phyloP scores from a whole-genome alignment of 2,113 vertebrate species.

The Phylloscopus trochiloides region DNA sequence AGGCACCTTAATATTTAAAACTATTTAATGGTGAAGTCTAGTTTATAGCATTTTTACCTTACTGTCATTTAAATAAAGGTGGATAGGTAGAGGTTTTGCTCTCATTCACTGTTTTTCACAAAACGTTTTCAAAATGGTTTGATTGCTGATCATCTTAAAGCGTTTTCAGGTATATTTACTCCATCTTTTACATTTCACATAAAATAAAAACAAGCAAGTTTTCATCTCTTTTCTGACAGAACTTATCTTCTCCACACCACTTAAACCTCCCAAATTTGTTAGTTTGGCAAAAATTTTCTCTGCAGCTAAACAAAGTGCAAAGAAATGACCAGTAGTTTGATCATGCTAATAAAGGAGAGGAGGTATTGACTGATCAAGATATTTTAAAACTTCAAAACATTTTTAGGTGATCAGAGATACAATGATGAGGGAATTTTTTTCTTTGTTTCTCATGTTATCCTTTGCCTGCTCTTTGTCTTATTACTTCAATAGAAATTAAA shows the following conservation, averaged over 20 bases:
- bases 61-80: background rate
- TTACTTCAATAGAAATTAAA: background rate
- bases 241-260: background rate
- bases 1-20: background rate
- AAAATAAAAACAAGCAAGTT: background rate
- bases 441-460: background rate
- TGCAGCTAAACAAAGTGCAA: background rate
- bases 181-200: background rate
- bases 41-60: background rate
- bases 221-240: background rate
- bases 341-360: background rate
- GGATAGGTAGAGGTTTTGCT: background rate
- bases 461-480: background rate
- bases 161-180: background rate
- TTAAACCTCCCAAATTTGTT: background rate
- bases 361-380: rapidly evolving
- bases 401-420: background rate
- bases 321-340: background rate
- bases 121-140: background rate
- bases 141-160: background rate
- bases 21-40: background rate
- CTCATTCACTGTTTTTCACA: background rate
- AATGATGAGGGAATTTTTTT: background rate
- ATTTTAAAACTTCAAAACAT: background rate
- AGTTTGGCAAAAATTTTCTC: background rate